These are phyloP conservation scores for Ormyrus pomaceus DNA, from an alignment of 2,888 invertebrate species.

Conservation along the genomic window DNA sequence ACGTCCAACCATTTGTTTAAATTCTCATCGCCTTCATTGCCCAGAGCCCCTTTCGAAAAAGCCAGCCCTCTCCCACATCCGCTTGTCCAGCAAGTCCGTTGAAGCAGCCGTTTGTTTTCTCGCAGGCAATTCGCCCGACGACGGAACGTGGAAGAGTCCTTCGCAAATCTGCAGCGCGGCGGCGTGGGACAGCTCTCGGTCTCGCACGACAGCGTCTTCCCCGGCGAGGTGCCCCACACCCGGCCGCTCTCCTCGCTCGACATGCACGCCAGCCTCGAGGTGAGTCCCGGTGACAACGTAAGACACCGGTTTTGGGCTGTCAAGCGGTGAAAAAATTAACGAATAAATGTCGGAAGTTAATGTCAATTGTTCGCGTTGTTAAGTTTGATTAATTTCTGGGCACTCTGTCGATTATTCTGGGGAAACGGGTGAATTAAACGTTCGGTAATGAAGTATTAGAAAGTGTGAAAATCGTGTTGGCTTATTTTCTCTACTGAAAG, in stretches of 20 bases:
- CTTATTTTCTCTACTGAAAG: background rate
- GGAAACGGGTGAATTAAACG: slow-evolving; percentile 12
- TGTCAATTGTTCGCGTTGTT: slow-evolving; percentile 9
- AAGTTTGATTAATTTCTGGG: slow-evolving; percentile 22
- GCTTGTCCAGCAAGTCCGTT: too few relatives aligned
- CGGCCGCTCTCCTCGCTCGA: slow-evolving; percentile 72
- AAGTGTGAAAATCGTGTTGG: slow-evolving; percentile 28
- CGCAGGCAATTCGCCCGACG: slow-evolving; percentile 75
- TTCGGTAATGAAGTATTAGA: slow-evolving; percentile 33
- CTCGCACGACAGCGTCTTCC: slow-evolving; percentile 94
- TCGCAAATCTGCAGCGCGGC: slow-evolving; percentile 70
- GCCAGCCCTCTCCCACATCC: too few relatives aligned
- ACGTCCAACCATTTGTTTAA: too few relatives aligned
- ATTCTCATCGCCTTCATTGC: too few relatives aligned
- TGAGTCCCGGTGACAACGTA: slow-evolving; percentile 61
- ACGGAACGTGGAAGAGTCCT: slow-evolving; percentile 68
- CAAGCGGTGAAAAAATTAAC: too few relatives aligned
- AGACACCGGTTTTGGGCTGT: too few relatives aligned
- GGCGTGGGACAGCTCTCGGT: slow-evolving; percentile 83
- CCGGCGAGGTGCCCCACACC: slow-evolving; percentile 79
- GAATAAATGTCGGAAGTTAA: background rate
- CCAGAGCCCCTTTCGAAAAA: too few relatives aligned
- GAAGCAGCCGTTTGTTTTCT: background rate
- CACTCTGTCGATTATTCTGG: background rate
- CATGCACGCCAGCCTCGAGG: slow-evolving; percentile 70